Conservation (phyloP, 2,888 invertebrate genomes). For the Amiota mariae region DNA sequence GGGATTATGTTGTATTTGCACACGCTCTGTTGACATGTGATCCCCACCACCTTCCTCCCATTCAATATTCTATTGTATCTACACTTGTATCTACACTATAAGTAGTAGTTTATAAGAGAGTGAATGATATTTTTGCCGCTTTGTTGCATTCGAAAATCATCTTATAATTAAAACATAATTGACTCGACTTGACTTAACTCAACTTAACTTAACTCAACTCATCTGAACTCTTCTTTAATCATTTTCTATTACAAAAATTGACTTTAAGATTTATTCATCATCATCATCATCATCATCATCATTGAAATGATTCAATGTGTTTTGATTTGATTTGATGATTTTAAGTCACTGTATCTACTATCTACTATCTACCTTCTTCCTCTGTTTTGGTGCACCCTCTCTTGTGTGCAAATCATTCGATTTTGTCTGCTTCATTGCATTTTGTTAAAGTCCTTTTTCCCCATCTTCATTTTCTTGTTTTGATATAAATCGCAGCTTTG, state of each 20-base stretch:
- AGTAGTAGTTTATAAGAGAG: conserved; percentile 41
- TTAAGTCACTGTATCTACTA: too few species aligned
- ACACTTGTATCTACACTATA: too few species aligned
- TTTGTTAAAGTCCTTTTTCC: not conserved
- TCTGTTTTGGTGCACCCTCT: not conserved
- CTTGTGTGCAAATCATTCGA: conserved; percentile 29
- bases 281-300: not conserved
- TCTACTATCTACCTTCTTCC: too few species aligned
- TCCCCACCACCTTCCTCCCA: too few species aligned
- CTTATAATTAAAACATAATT: conserved; percentile 55
- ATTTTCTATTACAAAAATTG: conserved; percentile 42
- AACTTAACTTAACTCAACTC: too few species aligned
- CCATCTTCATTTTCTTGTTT: not conserved
- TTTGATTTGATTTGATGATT: too few species aligned
- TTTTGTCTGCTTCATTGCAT: conserved; percentile 60
- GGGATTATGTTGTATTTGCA: conserved; percentile 64
- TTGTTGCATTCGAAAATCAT: not conserved
- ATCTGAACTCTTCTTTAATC: too few species aligned
- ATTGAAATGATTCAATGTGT: not conserved
- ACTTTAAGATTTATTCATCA: conserved; percentile 42
- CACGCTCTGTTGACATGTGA: conserved; percentile 46
- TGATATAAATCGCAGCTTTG: conserved; percentile 47
- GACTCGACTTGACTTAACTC: conserved; percentile 41
- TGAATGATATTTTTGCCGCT: conserved; percentile 31
- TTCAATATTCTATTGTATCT: too few species aligned